These are phyloP conservation scores for Eupithecia inturbata DNA, from an alignment of 2,888 invertebrate genomes.

Conservation along the genomic window DNA sequence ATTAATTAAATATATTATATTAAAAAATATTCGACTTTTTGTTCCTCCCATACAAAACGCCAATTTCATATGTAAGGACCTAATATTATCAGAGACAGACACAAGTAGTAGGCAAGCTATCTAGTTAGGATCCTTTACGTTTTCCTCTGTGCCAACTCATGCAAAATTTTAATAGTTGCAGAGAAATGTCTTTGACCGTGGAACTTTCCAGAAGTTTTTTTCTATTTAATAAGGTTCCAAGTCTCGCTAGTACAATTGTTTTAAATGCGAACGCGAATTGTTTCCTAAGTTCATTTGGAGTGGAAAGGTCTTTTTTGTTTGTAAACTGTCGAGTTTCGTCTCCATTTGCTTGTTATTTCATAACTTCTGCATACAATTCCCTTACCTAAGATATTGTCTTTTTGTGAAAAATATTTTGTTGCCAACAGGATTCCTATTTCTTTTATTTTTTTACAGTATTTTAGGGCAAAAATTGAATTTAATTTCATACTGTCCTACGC, in stretches of 20 bases:
- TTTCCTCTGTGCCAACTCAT: slow-evolving; percentile 19
- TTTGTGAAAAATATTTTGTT: background rate
- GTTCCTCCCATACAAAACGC: too few species aligned
- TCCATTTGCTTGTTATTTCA: slow-evolving; percentile 3
- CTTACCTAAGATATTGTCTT: background rate
- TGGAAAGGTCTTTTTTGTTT: slow-evolving; percentile 16
- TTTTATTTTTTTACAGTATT: background rate
- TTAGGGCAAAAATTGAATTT: background rate
- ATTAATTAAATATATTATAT: too few species aligned
- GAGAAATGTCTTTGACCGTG: slow-evolving; percentile 34
- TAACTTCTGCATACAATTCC: background rate
- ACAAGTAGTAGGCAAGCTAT: background rate
- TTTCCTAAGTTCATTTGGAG: slow-evolving; percentile 28
- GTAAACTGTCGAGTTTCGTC: background rate
- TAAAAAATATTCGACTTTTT: too few species aligned
- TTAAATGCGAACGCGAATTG: slow-evolving; percentile 33
- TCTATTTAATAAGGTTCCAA: slow-evolving; percentile 35
- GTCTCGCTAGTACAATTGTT: slow-evolving; percentile 34
- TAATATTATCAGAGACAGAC: slow-evolving; percentile 4
- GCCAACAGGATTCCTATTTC: background rate
- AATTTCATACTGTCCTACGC: background rate
- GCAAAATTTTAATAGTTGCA: slow-evolving; percentile 33
- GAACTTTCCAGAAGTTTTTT: slow-evolving; percentile 33
- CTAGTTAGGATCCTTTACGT: slow-evolving; percentile 8
- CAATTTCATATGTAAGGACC: too few species aligned